These are phyloP conservation scores for Drosophila varians DNA, from an alignment of 1,140 invertebrate genomes.

Conservation along the genomic window DNA sequence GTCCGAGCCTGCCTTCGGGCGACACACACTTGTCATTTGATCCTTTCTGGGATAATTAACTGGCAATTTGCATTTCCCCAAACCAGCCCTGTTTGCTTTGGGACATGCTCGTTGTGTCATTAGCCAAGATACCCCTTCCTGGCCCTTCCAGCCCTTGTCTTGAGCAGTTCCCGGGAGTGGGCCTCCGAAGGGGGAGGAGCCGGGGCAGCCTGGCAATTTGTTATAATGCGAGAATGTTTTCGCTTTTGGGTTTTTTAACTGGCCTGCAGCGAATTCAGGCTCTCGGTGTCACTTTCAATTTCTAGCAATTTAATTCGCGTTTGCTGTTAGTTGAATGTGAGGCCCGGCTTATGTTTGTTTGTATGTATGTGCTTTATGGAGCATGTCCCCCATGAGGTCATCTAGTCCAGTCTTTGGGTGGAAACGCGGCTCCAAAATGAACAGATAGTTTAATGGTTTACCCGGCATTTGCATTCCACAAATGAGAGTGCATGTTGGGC, in stretches of 20 bases:
- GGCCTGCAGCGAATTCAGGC: slow-evolving; percentile 37
- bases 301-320: slow-evolving; percentile 77
- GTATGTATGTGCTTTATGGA: slow-evolving; percentile 23
- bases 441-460: neutral
- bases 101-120: slow-evolving; percentile 5
- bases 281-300: slow-evolving; percentile 76
- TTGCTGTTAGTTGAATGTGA: slow-evolving; percentile 45
- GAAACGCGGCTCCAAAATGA: neutral
- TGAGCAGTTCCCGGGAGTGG: neutral
- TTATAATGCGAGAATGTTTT: slow-evolving; percentile 45
- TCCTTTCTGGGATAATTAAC: slow-evolving; percentile 65
- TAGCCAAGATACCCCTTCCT: neutral
- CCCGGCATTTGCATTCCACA: slow-evolving; percentile 45
- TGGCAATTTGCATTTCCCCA: slow-evolving; percentile 59
- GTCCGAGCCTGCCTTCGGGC: slow-evolving; percentile 5
- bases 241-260: slow-evolving; percentile 39
- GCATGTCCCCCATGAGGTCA: slow-evolving; percentile 68
- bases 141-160: slow-evolving; percentile 8
- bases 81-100: slow-evolving; percentile 13
- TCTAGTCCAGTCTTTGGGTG: neutral
- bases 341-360: neutral
- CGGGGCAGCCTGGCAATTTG: slow-evolving; percentile 37
- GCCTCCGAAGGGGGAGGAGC: neutral
- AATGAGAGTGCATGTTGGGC: slow-evolving; percentile 3
- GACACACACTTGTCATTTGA: slow-evolving; percentile 56